Percentiles rank a stretch among this genome's conserved stretches.
These are phyloP conservation scores for Ametastegia equiseti DNA, from an alignment of 2,888 invertebrate species.

Conservation along the genomic window DNA sequence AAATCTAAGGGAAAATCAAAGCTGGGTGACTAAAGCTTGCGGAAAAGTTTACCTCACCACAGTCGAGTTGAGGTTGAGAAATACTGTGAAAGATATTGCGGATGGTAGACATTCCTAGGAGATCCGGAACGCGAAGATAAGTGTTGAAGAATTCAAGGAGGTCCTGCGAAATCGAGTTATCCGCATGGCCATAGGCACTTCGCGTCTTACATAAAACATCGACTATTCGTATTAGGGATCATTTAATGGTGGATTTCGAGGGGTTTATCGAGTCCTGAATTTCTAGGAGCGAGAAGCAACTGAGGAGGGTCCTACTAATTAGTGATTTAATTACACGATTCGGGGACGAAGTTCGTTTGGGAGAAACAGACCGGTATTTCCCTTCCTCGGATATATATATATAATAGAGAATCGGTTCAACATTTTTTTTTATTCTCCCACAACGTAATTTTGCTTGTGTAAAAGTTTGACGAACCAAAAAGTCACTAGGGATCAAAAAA, in stretches of 20 bases:
- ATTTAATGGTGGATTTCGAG: conserved; percentile 10
- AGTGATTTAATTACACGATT: neutral
- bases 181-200: conserved; percentile 10
- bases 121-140: neutral
- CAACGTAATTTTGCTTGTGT: too few relatives aligned
- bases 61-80: neutral
- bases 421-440: too few relatives aligned
- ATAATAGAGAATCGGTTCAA: too few relatives aligned
- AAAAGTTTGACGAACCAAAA: too few relatives aligned
- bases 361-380: neutral
- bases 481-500: too few relatives aligned
- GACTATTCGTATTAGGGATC: conserved; percentile 5
- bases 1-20: neutral
- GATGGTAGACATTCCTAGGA: neutral
- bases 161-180: conserved; percentile 15
- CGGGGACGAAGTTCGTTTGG: neutral
- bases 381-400: too few relatives aligned
- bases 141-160: conserved; percentile 29
- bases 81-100: neutral
- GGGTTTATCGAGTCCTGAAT: neutral
- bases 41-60: neutral
- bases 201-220: conserved; percentile 26
- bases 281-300: neutral
- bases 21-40: neutral
- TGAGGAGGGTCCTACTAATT: neutral